Evolutionary conservation across 37 sponge, comb jelly and placozoan species (phyloP).

Genomic region (Halichondria panicea): DNA sequence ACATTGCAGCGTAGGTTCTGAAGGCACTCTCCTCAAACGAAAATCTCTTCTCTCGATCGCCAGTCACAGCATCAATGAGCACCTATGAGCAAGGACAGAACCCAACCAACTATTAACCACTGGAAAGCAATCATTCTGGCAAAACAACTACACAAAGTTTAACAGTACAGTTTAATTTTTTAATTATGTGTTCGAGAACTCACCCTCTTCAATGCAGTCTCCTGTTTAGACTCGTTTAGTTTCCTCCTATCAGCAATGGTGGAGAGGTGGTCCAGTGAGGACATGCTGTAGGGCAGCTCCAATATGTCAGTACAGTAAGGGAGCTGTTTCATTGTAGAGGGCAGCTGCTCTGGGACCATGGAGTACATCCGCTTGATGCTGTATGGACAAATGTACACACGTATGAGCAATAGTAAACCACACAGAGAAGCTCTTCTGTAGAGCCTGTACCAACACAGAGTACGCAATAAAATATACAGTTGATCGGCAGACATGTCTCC

Average conservation of each 20-base stretch:
- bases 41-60: not conserved
- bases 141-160: not conserved
- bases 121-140: not conserved
- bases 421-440: too few species aligned
- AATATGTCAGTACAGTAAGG: constrained; percentile 67
- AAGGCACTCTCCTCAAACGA: constrained; percentile 44
- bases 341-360: constrained; percentile 24
- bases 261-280: constrained; percentile 84
- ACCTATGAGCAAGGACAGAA: constrained; percentile 5
- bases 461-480: not conserved
- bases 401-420: not conserved
- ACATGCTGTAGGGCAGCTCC: constrained; percentile 71
- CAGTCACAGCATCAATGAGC: constrained; percentile 11
- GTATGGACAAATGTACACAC: constrained; percentile 10
- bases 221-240: constrained; percentile 9
- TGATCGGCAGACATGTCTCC: too few species aligned
- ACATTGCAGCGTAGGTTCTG: constrained; percentile 48
- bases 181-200: not conserved
- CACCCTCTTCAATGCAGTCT: constrained; percentile 42
- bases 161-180: not conserved
- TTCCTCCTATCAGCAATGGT: constrained; percentile 41
- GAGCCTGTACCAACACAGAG: too few species aligned
- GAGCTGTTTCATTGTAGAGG: constrained; percentile 11
- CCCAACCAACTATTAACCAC: not conserved
- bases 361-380: constrained; percentile 27